Conservation (phyloP, 2,888 invertebrate genomes). For the Plagodis dolabraria region DNA sequence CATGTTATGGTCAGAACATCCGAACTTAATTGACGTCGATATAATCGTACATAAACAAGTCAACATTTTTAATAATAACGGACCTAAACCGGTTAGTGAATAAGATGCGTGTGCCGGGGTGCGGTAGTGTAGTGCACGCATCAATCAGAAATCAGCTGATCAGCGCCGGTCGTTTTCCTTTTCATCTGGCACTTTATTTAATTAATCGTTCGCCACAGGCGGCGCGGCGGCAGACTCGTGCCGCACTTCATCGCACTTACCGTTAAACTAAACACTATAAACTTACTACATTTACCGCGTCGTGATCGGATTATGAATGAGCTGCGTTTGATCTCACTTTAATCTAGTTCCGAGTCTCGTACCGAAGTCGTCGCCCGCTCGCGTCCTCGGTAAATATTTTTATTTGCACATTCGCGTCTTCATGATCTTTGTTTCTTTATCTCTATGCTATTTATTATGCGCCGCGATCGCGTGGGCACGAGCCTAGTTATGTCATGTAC, state of each 20-base stretch:
- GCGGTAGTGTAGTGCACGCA: constrained; percentile 57
- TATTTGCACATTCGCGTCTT: constrained; percentile 45
- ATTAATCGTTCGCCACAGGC: constrained; percentile 75
- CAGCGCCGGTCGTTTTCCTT: constrained; percentile 68
- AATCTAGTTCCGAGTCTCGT: constrained; percentile 52
- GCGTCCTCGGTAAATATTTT: constrained; percentile 41
- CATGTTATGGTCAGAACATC: constrained; percentile 32
- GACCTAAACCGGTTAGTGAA: constrained; percentile 69
- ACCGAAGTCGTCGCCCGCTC: constrained; percentile 38
- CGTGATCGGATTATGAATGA: constrained; percentile 71
- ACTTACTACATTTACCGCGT: constrained; percentile 52
- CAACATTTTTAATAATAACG: constrained; percentile 59
- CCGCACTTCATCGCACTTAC: constrained; percentile 42
- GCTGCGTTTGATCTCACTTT: constrained; percentile 55
- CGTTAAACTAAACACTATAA: constrained; percentile 58
- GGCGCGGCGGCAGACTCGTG: constrained; percentile 48
- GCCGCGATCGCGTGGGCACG: constrained; percentile 55
- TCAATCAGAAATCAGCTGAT: constrained; percentile 80
- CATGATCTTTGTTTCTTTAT: constrained; percentile 53
- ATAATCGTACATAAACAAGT: constrained; percentile 59
- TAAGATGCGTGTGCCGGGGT: constrained; percentile 56
- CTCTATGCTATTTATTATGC: constrained; percentile 47
- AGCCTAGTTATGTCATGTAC: constrained; percentile 64
- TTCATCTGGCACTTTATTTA: constrained; percentile 76
- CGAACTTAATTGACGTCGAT: constrained; percentile 55